Evolutionary conservation across 2,888 invertebrate genomes (phyloP).

Genomic region (Rhamnusium bicolor): DNA sequence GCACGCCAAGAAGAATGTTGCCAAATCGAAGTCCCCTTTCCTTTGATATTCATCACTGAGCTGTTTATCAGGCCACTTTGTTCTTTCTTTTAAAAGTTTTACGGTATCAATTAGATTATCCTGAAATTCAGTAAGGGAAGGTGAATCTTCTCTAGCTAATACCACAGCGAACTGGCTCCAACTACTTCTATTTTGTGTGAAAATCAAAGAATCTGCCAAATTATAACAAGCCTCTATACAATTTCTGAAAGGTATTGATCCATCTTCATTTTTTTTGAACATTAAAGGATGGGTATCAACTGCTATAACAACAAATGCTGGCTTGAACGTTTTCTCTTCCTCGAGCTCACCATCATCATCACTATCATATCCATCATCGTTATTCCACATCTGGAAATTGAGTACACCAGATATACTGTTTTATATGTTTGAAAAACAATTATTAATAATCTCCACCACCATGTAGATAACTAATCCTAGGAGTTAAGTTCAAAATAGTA

Average conservation of each 20-base stretch:
- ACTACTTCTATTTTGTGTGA: slow-evolving; percentile 51
- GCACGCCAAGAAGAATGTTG: slow-evolving; percentile 58
- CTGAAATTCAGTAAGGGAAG: slow-evolving; percentile 52
- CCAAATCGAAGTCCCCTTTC: slow-evolving; percentile 55
- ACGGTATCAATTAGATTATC: slow-evolving; percentile 55
- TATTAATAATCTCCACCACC: no score
- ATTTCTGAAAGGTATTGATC: slow-evolving; percentile 55
- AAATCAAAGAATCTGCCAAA: slow-evolving; percentile 58
- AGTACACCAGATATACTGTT: no score
- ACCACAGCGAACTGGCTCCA: slow-evolving; percentile 60
- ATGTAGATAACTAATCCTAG: no score
- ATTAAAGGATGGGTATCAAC: slow-evolving; percentile 62
- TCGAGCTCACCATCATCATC: slow-evolving; percentile 7
- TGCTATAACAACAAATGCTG: slow-evolving; percentile 60
- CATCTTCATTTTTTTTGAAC: slow-evolving; percentile 55
- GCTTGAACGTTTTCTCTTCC: slow-evolving; percentile 45
- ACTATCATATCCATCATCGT: background rate
- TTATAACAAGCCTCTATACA: slow-evolving; percentile 58
- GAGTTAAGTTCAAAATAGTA: no score
- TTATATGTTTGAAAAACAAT: no score
- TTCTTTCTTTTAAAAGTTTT: slow-evolving; percentile 55
- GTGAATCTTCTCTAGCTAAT: slow-evolving; percentile 55
- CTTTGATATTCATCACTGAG: slow-evolving; percentile 54
- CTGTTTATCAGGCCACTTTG: slow-evolving; percentile 47
- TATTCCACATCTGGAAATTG: slow-evolving; percentile 5